Conservation (phyloP, 2,888 invertebrate species). For the Synanthedon andrenaeformis region DNA sequence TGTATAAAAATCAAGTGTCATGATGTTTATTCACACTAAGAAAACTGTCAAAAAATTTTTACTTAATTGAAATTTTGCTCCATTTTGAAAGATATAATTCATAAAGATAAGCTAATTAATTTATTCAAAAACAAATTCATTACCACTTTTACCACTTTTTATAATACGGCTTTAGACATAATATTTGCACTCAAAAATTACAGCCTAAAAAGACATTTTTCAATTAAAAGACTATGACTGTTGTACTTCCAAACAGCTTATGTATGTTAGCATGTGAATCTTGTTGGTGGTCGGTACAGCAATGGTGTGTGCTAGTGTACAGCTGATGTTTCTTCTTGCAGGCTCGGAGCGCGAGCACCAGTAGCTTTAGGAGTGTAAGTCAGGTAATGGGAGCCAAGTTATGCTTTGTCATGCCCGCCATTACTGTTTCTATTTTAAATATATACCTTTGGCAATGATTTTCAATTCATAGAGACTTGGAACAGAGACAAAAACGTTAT, state of each 20-base stretch:
- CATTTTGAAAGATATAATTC: too few relatives aligned
- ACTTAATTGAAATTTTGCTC: too few relatives aligned
- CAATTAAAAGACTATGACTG: constrained; percentile 4
- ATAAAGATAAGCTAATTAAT: too few relatives aligned
- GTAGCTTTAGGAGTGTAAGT: constrained; percentile 91
- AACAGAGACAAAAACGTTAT: too few relatives aligned
- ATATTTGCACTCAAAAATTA: too few relatives aligned
- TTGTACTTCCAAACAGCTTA: constrained; percentile 22
- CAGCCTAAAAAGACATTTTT: too few relatives aligned
- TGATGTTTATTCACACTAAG: too few relatives aligned
- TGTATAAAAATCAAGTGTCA: too few relatives aligned
- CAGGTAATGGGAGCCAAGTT: constrained; percentile 73
- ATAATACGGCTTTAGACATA: neutral
- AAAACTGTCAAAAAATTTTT: too few relatives aligned
- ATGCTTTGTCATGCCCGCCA: constrained; percentile 52
- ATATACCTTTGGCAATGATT: constrained; percentile 44
- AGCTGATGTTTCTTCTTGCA: constrained; percentile 74
- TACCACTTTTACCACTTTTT: neutral
- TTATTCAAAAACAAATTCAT: too few relatives aligned
- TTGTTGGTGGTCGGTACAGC: constrained; percentile 45
- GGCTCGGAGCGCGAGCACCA: constrained; percentile 90
- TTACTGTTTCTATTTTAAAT: constrained; percentile 33
- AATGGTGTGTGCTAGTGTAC: constrained; percentile 67
- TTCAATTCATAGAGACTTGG: constrained; percentile 8
- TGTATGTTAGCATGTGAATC: constrained; percentile 46